Percentiles rank a stretch among this genome's conserved stretches.
Evolutionary conservation across 1,140 invertebrate species (phyloP).

Genomic region (Gonatopus flavifemur): DNA sequence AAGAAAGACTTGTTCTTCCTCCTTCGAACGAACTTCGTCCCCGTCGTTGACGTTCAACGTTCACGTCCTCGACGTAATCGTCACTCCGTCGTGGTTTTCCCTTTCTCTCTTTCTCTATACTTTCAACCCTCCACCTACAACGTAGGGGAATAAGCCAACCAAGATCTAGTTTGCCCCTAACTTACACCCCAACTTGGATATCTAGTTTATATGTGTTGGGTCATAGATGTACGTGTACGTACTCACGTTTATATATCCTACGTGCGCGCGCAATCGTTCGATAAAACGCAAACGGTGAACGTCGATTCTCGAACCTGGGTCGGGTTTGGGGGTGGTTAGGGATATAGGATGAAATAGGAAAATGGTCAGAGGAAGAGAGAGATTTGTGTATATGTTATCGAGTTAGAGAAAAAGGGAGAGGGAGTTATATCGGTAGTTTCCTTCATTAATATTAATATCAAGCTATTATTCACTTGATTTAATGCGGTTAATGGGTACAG

Average conservation of each 20-base stretch:
- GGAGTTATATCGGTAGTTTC: no score
- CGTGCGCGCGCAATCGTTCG: slow-evolving; percentile 58
- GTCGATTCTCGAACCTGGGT: slow-evolving; percentile 48
- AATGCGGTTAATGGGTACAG: no score
- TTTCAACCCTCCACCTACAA: slow-evolving; percentile 28
- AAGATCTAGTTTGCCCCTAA: slow-evolving; percentile 36
- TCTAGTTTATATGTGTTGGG: slow-evolving; percentile 25
- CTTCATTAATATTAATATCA: no score
- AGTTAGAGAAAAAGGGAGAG: neutral
- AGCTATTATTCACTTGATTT: no score
- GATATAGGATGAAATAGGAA: no score
- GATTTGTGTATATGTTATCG: neutral
- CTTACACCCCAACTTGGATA: neutral
- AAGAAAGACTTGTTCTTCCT: no score
- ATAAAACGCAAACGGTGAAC: slow-evolving; percentile 52
- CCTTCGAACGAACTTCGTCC: no score
- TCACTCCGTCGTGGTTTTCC: slow-evolving; percentile 26
- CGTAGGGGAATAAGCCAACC: no score
- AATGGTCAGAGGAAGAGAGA: slow-evolving; percentile 8
- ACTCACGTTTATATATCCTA: no score
- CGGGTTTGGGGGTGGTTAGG: no score
- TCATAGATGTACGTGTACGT: no score
- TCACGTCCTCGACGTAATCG: slow-evolving; percentile 21
- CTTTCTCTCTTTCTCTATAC: slow-evolving; percentile 12
- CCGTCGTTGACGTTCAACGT: neutral